These are phyloP conservation scores for Collichthys lucidus DNA, from an alignment of 2,113 vertebrate genomes.

Conservation along the genomic window DNA sequence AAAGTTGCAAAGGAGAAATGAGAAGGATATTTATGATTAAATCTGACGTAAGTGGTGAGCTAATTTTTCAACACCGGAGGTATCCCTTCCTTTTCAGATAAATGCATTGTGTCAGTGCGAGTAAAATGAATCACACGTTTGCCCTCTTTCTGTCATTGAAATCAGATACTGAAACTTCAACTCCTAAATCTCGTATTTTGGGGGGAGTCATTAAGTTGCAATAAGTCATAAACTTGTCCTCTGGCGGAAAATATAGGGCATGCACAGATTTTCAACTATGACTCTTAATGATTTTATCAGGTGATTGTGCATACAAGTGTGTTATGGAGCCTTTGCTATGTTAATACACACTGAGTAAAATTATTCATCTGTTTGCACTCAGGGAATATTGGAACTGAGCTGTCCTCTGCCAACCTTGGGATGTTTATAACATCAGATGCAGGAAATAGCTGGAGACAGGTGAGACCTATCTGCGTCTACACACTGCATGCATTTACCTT, in stretches of 20 bases:
- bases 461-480: conserved; percentile 68
- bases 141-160: conserved; percentile 62
- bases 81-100: conserved; percentile 36
- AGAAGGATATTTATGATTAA: conserved; percentile 18
- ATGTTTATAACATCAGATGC: conserved; percentile 95
- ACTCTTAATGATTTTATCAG: conserved; percentile 29
- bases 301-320: conserved; percentile 41
- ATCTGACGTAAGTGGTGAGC: not conserved
- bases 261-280: conserved; percentile 30
- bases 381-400: conserved; percentile 93
- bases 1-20: conserved; percentile 35
- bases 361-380: conserved; percentile 63
- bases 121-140: conserved; percentile 41
- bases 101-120: conserved; percentile 22
- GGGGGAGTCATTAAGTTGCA: conserved; percentile 34
- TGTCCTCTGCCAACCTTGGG: conserved; percentile 90
- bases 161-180: conserved; percentile 45
- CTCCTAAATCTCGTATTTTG: conserved; percentile 47
- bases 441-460: conserved; percentile 97
- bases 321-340: conserved; percentile 53
- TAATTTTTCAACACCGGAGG: conserved; percentile 3
- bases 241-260: conserved; percentile 40
- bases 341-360: conserved; percentile 51
- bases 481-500: not conserved
- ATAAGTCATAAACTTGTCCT: conserved; percentile 46